Evolutionary conservation across 2,888 invertebrate species (phyloP), one percentile per base, ranked within the genome.

Genomic region (Pyrrhia umbra): DNA sequence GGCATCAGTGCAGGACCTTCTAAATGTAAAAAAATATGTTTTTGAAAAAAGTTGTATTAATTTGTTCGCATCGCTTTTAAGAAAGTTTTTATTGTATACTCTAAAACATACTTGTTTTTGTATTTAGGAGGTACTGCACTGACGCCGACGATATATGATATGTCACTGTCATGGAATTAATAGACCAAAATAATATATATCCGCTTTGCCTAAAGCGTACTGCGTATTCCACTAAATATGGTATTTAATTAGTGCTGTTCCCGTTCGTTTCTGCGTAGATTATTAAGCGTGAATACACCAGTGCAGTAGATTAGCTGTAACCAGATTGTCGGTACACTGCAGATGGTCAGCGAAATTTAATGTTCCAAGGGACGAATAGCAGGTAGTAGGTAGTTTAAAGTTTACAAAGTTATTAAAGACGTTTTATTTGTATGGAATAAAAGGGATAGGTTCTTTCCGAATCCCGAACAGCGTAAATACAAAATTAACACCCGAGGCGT

Each of bases 241-340:
- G 10, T 27, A 54, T 30, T 30, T 34, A 34, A 34, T 34, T 49
- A 42, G 27, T 45, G 34, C 42, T 10, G 39, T 25, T 37, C 46
- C 5, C 20, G 21, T 2, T 25, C 30, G 25, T 50, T 13, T 30
- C 37, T 25, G 46, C 62, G 50, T 20, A 43, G 15, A 42, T 43
- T 16, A 54, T 51, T 40, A 61, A 56, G 30, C 46, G 37, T 10
- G 23, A 4, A 10, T 30, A 30, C 45, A 50, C 15, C 30, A 16
- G 46, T 57, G 56, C 52, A 68, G 25, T 23, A 42, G 37, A 51
- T 68, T 47, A 51, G 10, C 8, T 45, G 21, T 40, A 39, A 51
- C 40, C 0, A 9, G 40, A 27, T 46, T 43, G 2, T 55, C 18
- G 21, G 9, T 40, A 34, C 46, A 42, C 20, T 43, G 27, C 25